Evolutionary conservation across 1,140 invertebrate species (phyloP).

Genomic region (Drosophila nannoptera): DNA sequence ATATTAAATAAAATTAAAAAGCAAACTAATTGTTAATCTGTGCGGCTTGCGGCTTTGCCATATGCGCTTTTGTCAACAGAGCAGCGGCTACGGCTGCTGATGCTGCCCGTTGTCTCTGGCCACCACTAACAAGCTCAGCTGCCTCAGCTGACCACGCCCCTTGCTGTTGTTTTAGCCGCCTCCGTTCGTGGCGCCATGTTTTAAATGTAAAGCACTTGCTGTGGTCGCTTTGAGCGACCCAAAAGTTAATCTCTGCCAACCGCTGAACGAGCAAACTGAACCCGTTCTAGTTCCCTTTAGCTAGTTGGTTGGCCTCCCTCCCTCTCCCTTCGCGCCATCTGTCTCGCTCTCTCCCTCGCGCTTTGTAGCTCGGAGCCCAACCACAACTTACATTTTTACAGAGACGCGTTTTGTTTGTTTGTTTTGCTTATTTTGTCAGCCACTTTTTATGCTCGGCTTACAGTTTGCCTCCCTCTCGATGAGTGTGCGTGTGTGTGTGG

Average conservation of each 20-base stretch:
- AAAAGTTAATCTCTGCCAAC: constrained; percentile 77
- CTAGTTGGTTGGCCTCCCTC: constrained; percentile 69
- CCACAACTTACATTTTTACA: constrained; percentile 73
- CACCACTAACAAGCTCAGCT: constrained; percentile 57
- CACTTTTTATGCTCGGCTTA: constrained; percentile 60
- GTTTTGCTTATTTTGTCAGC: constrained; percentile 54
- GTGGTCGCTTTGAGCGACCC: constrained; percentile 75
- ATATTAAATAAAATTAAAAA: constrained; percentile 73
- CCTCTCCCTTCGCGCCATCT: constrained; percentile 31
- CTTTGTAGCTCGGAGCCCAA: constrained; percentile 35
- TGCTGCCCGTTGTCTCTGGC: constrained; percentile 22
- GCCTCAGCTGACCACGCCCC: constrained; percentile 14
- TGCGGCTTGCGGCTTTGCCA: constrained; percentile 62
- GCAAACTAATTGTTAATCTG: constrained; percentile 75
- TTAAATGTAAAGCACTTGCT: constrained; percentile 77
- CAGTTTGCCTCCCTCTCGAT: constrained; percentile 8
- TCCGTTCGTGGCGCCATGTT: constrained; percentile 43
- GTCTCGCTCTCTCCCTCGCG: constrained; percentile 14
- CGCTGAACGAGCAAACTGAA: constrained; percentile 51
- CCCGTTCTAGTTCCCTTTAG: neutral
- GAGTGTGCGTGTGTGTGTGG: constrained; percentile 36
- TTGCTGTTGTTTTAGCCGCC: constrained; percentile 1
- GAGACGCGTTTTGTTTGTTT: constrained; percentile 51
- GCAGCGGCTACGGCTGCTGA: constrained; percentile 22
- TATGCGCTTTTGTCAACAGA: constrained; percentile 66